Conservation (phyloP, 2,888 invertebrate genomes). For the Blastobasis lacticolella region DNA sequence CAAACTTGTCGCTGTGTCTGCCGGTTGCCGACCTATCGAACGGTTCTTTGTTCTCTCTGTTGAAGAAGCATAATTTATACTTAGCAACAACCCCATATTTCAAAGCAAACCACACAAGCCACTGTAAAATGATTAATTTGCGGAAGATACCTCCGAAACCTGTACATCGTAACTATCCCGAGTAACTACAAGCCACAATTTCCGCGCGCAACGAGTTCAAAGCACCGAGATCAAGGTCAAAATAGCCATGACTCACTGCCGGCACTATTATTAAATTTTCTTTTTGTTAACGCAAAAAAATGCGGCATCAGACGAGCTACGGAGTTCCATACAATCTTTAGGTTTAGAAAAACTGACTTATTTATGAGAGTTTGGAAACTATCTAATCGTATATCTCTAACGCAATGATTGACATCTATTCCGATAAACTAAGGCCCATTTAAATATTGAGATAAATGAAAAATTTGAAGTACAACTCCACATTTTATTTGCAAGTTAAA, state of each 20-base stretch:
- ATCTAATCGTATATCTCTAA: too few relatives aligned
- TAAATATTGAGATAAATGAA: too few relatives aligned
- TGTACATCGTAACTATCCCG: constrained; percentile 42
- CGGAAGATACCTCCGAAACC: constrained; percentile 16
- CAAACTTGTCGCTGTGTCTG: constrained; percentile 56
- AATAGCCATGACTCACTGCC: constrained; percentile 47
- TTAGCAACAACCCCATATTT: background rate
- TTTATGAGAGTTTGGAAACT: too few relatives aligned
- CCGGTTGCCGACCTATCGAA: constrained; percentile 58
- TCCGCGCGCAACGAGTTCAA: constrained; percentile 41
- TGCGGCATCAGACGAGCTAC: background rate
- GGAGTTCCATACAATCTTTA: too few relatives aligned
- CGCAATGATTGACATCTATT: too few relatives aligned
- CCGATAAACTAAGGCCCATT: too few relatives aligned
- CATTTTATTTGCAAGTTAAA: too few relatives aligned
- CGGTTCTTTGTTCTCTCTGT: constrained; percentile 51
- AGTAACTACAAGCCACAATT: constrained; percentile 20
- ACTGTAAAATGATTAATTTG: background rate
- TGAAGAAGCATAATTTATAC: constrained; percentile 13
- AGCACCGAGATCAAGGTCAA: constrained; percentile 54
- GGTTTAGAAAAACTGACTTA: too few relatives aligned
- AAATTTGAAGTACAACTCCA: too few relatives aligned
- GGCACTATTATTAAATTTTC: constrained; percentile 48
- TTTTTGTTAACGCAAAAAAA: constrained; percentile 37
- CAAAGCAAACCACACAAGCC: background rate